Evolutionary conservation across 2,113 vertebrate genomes (phyloP).

Genomic region (Caloenas nicobarica): DNA sequence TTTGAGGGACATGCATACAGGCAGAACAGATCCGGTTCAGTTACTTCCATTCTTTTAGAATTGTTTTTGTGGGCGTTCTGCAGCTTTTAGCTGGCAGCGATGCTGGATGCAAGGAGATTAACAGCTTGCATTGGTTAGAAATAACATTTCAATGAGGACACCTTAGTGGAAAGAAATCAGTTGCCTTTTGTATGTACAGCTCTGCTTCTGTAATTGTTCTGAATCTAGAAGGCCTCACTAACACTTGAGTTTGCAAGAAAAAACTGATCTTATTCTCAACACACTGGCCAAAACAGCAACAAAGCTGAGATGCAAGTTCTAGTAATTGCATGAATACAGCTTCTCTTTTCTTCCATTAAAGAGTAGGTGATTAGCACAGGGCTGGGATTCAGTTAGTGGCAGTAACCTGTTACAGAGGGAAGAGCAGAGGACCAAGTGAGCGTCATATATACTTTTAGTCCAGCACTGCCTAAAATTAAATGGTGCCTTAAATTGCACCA

Average conservation of each 20-base stretch:
- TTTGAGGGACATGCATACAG: neutral
- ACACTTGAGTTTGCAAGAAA: neutral
- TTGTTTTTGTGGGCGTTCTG: neutral
- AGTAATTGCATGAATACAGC: neutral
- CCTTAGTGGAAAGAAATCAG: neutral
- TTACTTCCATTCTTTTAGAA: neutral
- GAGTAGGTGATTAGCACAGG: neutral
- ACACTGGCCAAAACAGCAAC: neutral
- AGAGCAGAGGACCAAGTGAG: neutral
- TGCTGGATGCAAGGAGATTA: neutral
- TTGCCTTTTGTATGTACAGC: neutral
- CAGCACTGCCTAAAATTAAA: neutral
- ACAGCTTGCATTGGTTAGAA: neutral
- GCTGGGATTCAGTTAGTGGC: neutral
- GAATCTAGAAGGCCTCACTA: neutral
- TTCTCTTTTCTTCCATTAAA: neutral
- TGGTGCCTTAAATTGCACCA: neutral
- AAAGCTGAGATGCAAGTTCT: neutral
- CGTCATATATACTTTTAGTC: neutral
- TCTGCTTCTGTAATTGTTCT: neutral
- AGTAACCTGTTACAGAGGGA: neutral
- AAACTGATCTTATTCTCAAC: neutral
- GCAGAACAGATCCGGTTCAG: neutral
- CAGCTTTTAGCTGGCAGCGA: neutral
- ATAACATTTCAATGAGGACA: neutral